A percentile compares a stretch with the other conserved stretches of the same genome.
phyloP scores from a whole-genome alignment of 2,888 invertebrate genomes.

The Petrophora chlorosata region DNA sequence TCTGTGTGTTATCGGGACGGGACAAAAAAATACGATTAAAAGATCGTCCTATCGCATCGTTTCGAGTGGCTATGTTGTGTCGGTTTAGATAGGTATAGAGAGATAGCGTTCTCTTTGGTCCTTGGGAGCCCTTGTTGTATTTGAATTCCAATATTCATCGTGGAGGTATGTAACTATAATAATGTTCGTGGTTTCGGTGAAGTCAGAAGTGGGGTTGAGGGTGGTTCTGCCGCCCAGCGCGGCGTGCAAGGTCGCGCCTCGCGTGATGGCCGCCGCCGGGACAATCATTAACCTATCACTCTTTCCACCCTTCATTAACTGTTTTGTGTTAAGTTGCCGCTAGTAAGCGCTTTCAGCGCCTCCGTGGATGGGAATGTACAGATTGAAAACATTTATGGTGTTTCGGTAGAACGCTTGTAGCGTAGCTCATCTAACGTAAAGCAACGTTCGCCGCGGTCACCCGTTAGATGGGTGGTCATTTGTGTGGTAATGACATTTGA shows the following conservation, averaged over 20 bases:
- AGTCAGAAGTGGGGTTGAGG: conserved; percentile 27
- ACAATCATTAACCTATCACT: conserved; percentile 47
- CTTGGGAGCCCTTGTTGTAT: conserved; percentile 5
- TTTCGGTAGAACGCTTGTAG: no score
- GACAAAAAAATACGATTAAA: no score
- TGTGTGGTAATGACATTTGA: no score
- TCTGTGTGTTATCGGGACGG: no score
- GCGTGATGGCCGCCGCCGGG: conserved; percentile 54
- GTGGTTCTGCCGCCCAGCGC: conserved; percentile 28
- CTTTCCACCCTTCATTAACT: conserved; percentile 42
- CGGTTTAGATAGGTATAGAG: conserved; percentile 6
- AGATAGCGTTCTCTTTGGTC: conserved; percentile 22
- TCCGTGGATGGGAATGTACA: conserved; percentile 1
- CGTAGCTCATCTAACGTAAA: no score
- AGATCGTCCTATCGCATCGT: conserved; percentile 1
- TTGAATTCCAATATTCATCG: conserved; percentile 7
- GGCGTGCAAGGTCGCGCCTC: conserved; percentile 63
- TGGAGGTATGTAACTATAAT: conserved; percentile 4
- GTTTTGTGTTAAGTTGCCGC: conserved; percentile 22
- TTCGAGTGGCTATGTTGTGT: conserved; percentile 10
- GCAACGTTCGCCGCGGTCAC: no score
- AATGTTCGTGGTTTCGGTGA: conserved; percentile 41
- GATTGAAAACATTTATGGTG: not conserved
- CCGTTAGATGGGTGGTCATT: no score
- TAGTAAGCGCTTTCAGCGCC: conserved; percentile 23